These are phyloP conservation scores for Cylas formicarius DNA, from an alignment of 1,140 invertebrate genomes.

Conservation along the genomic window DNA sequence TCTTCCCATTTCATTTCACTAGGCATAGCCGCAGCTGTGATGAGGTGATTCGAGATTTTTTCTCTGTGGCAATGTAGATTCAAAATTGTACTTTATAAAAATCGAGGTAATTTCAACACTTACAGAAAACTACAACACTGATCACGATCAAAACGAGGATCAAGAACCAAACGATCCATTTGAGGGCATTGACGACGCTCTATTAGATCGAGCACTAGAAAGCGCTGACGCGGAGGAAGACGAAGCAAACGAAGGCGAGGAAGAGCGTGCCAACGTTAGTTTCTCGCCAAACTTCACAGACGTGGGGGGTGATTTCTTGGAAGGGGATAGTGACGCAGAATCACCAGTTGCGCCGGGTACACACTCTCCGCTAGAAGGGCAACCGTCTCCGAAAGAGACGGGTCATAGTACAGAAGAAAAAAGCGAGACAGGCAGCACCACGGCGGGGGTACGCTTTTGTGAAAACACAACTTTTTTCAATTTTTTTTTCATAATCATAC, in stretches of 20 bases:
- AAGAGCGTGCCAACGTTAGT: constrained; percentile 2
- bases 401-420: no score
- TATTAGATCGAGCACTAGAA: background rate
- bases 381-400: no score
- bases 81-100: no score
- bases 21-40: no score
- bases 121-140: no score
- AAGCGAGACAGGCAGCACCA: background rate
- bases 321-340: constrained; percentile 7
- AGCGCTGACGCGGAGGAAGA: background rate
- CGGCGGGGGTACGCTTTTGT: background rate
- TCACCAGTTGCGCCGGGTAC: no score
- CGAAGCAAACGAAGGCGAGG: background rate
- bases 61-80: no score
- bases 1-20: no score
- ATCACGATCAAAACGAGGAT: no score
- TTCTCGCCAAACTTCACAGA: constrained; percentile 27
- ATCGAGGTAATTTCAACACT: no score
- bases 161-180: background rate
- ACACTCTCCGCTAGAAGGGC: no score
- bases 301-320: constrained; percentile 15
- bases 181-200: background rate
- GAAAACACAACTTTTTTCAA: constrained; percentile 2
- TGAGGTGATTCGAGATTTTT: no score
- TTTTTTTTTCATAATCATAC: background rate